Base-by-base conservation (phyloP, 2,113 vertebrate genomes). In the Pseudolaguvia tuberculata region DNA sequence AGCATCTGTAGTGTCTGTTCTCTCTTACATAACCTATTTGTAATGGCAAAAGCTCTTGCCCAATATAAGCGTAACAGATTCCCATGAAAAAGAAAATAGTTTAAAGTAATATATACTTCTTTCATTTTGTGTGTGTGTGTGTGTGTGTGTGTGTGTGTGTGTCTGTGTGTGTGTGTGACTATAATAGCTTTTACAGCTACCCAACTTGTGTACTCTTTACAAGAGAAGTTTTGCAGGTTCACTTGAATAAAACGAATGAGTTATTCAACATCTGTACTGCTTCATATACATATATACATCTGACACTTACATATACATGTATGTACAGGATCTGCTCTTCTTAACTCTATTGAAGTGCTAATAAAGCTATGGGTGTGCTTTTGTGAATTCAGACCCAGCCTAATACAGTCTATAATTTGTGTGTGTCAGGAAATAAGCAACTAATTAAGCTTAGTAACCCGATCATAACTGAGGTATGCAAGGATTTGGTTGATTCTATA, bases 141-240 rank as follows among this genome's bases (percentile, higher is more conserved):
- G 21, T 56, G 31, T 23, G 39, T n/a, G n/a, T n/a, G n/a, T n/a
- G n/a, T n/a, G n/a, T n/a, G n/a, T n/a, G n/a, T n/a, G n/a, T 4
- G 31, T 35, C 3, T 35, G 31, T 31, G 23, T 57, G 17, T 31
- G 7, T 53, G 21, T 56, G 31, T 23, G 39, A 13, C 13, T 59
- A 25, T 68, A 42, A 76, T 76, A 65, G 31, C 45, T 76, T 76
- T 76, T 25, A 59, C 53, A 76, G 65, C 52, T 17, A 51, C 11
- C 21, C 23, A 15, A 29, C 15, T 25, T 8, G 3, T 56, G 67
- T 58, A 78, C 23, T 67, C 23, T 45, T 50, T 1, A 10, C 14
- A 27, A 67, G 7, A 29, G 14, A 25, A 25, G 9, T 67, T 18
- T 45, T 17, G 11, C 3, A 25, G 14, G 7, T 47, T 47, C 27